phyloP scores from a whole-genome alignment of 2,113 vertebrate species.

The Elephas maximus region DNA sequence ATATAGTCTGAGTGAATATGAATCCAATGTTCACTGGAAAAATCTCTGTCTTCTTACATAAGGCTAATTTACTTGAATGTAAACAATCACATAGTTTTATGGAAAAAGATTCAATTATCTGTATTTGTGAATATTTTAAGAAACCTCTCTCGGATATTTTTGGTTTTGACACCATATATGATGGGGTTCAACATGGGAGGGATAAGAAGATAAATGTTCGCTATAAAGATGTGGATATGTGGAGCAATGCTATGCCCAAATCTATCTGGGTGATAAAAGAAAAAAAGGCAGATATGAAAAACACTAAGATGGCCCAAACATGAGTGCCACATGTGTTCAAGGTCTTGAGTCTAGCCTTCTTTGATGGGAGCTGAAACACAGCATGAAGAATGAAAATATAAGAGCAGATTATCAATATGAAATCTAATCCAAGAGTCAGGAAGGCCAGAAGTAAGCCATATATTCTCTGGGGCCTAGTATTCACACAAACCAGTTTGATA shows the following conservation, averaged over 20 bases:
- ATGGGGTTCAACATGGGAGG: not conserved
- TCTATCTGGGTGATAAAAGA: conserved; percentile 64
- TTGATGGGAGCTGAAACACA: conserved; percentile 33
- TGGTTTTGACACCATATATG: conserved; percentile 6
- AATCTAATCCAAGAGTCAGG: not conserved
- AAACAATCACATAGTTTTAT: not conserved
- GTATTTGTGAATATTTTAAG: not conserved
- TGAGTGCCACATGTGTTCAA: not conserved
- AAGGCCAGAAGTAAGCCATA: conserved; percentile 20
- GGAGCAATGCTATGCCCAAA: conserved; percentile 19
- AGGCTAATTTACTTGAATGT: not conserved
- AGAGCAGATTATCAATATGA: conserved; percentile 33
- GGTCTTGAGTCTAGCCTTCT: not conserved
- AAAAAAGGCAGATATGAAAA: conserved; percentile 47
- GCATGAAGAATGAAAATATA: not conserved
- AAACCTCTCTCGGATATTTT: not conserved
- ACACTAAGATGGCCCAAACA: conserved; percentile 1
- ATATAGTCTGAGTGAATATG: not conserved
- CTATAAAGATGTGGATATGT: not conserved
- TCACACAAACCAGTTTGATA: not conserved
- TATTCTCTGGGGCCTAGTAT: not conserved
- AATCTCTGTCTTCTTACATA: not conserved
- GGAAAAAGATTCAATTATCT: not conserved
- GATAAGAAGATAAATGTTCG: conserved; percentile 29
- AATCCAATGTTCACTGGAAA: not conserved